Evolutionary conservation across 2,113 vertebrate genomes (phyloP), one percentile per base, ranked within the genome.

Genomic region (Charina bottae): DNA sequence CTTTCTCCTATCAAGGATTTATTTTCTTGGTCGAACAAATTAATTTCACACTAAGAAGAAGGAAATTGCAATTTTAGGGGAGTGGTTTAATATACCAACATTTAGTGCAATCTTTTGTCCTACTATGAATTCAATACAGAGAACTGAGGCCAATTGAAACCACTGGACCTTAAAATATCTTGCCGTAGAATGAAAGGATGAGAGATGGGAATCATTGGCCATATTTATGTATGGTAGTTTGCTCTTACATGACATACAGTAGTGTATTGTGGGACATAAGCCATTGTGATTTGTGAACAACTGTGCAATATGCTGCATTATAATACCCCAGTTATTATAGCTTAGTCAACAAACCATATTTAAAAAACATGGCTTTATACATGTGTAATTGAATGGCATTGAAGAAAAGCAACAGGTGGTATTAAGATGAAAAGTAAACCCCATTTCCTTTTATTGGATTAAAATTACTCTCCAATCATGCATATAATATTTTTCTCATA

Each of bases 11-110:
- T 92, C 93, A 72, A 60, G 95, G 96, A 97, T 96, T 95, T 95
- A 97, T 96, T 92, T 87, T 95, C 87, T 92, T 86, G 93, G 93
- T 89, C 90, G 93, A 96, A 96, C 93, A 97, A 97, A 97, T 97
- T 97, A 96, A 97, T 97, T 97, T 97, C 95, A 95, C 94, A 95
- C 95, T 93, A 95, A 96, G 95, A 95, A 97, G 95, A 92, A 37
- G 87, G 88, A 92, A 95, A 96, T 96, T 95, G 93, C 97, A 96
- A 96, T 94, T 96, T 96, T 87, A 95, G 89, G 93, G 93, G 46
- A 93, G 90, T 37, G 23, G 64, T 88, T n/a, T 88, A 92, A 91
- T 68, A 91, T 13, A 68, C 91, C 60, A 93, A 94, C 95, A 91
- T 56, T 95, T 88, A 91, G 72, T 58, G 90, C 89, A 7, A 33